These are phyloP conservation scores for Dysmachus trigonus DNA, from an alignment of 2,888 invertebrate genomes.

Conservation along the genomic window DNA sequence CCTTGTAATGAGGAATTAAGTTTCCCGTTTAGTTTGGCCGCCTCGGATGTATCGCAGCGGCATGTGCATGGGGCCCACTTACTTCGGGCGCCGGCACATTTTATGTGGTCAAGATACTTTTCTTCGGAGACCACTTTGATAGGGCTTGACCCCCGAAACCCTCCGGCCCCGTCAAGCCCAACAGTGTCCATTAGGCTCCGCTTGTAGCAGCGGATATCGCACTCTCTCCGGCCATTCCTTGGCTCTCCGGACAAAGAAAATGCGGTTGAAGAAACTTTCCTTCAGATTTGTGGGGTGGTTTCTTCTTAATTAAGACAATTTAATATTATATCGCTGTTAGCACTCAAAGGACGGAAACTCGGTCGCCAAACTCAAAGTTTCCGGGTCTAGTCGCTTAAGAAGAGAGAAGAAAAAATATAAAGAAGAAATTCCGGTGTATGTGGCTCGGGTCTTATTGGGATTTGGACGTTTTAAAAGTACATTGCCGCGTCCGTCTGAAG, in stretches of 20 bases:
- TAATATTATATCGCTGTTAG: slow-evolving; percentile 31
- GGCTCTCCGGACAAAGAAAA: background rate
- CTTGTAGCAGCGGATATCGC: slow-evolving; percentile 14
- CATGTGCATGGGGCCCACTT: background rate
- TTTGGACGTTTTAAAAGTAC: background rate
- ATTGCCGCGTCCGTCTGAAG: background rate
- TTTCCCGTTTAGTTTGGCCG: slow-evolving; percentile 39
- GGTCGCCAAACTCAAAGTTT: background rate
- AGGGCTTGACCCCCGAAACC: background rate
- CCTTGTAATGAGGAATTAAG: slow-evolving; percentile 35
- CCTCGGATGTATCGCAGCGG: background rate
- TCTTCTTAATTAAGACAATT: slow-evolving; percentile 31
- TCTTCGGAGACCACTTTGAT: slow-evolving; percentile 9
- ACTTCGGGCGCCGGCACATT: background rate
- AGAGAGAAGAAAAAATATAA: too few species aligned
- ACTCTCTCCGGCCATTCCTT: background rate
- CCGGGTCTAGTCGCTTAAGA: background rate
- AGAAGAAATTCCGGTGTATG: background rate
- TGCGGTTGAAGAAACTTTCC: slow-evolving; percentile 5
- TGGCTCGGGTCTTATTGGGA: background rate
- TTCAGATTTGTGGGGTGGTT: background rate
- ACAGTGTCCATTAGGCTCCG: slow-evolving; percentile 1
- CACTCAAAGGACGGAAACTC: slow-evolving; percentile 8
- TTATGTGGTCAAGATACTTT: slow-evolving; percentile 28
- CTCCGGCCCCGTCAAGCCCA: too few species aligned